A percentile compares a stretch with the other conserved stretches of the same genome.
Evolutionary conservation across 2,797 vertebrate genomes (phyloP).

Genomic region (Mus minutoides): DNA sequence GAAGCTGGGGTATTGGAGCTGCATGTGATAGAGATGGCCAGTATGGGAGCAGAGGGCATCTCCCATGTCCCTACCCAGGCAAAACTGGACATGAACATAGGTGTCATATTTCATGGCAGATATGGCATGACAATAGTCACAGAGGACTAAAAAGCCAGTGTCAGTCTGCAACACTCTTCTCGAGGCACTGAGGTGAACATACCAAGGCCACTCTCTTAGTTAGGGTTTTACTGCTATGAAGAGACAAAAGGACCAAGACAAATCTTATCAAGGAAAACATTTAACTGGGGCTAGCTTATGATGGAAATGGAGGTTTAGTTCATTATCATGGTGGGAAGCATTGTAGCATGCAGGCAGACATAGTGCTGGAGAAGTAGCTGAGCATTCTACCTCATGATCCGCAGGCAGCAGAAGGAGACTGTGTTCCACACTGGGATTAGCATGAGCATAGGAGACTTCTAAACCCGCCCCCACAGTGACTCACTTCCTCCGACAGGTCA

Average conservation of each 20-base stretch:
- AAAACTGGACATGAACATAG: conserved; percentile 78
- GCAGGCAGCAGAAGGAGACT: neutral
- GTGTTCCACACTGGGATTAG: neutral
- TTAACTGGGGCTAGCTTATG: too few relatives aligned
- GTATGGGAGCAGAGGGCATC: conserved; percentile 83
- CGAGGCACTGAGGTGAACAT: conserved; percentile 70
- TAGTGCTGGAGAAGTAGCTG: neutral
- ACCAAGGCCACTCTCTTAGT: conserved; percentile 54
- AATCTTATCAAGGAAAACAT: too few relatives aligned
- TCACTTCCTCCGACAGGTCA: neutral
- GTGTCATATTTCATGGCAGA: conserved; percentile 79
- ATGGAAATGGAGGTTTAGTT: too few relatives aligned
- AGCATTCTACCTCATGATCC: neutral
- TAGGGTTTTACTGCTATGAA: too few relatives aligned
- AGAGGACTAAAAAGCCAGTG: conserved; percentile 85
- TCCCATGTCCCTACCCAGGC: conserved; percentile 80
- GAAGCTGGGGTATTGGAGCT: conserved; percentile 82
- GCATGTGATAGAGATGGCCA: conserved; percentile 70
- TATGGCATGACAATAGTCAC: conserved; percentile 83
- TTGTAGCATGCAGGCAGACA: neutral
- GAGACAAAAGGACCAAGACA: too few relatives aligned
- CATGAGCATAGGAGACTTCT: neutral
- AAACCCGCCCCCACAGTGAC: neutral
- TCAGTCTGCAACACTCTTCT: conserved; percentile 79
- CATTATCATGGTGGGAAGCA: too few relatives aligned